Evolutionary conservation across 1,140 invertebrate species (phyloP), one percentile per base, ranked within the genome.

Genomic region (Lineus longissimus): DNA sequence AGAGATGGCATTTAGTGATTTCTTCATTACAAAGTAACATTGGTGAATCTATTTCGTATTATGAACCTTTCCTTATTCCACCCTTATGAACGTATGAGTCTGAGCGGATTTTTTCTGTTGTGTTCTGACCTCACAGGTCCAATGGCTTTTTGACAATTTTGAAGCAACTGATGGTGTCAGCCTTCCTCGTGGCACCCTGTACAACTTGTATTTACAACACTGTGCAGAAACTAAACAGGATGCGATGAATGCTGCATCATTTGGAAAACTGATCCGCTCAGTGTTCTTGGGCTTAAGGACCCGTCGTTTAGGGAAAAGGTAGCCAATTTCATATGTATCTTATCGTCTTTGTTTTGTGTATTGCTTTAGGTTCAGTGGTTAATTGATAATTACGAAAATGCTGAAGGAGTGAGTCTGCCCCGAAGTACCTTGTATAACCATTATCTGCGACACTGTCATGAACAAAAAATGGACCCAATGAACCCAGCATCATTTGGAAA

Each of bases 401-500:
- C 94, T 2, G 95, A 98, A 81, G 95, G 96, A 66, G 95, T 98
- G 22, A 97, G 93, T 65, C 84, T 99, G 58, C 95, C 96, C 9
- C 87, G 97, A 41, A 96, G 93, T 23, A 98, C 95, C 15, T 84
- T 99, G 7, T 99, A 98, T 82, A 91, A 93, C 77, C 95, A 98
- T 84, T 99, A 99, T 82, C 85, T 97, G 69, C 87, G 92, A 25
- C 95, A 98, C 65, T 98, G 96, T 83, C 87, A 89, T 51, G 92
- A 98, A 73, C 88, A 95, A 75, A 95, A 95, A 81, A 84, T 98
- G 59, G 95, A 98, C 79, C 94, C 95, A 7, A 96, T 99, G 61
- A 99, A 99, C 86, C 95, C 95, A 54, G 97, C 97, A 11, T 97
- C 95, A 40, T 99, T 99, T 86, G 96, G 97, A 30, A 99, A 99